Evolutionary conservation across 2,888 invertebrate genomes (phyloP).

Genomic region (Piscicola geometra): DNA sequence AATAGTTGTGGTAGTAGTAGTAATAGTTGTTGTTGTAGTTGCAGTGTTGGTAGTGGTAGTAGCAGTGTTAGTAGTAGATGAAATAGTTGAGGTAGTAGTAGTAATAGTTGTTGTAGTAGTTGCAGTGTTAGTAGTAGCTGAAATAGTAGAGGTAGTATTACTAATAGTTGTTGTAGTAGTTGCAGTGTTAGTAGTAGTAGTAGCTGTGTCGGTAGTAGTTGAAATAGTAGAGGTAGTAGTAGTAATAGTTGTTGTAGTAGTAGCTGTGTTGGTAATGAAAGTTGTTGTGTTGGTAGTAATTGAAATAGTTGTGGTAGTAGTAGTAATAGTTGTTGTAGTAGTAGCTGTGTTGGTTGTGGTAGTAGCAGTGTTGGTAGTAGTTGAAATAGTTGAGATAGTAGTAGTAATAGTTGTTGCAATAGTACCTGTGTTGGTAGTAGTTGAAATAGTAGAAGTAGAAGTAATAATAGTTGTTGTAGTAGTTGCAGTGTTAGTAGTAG

Average conservation of each 20-base stretch:
- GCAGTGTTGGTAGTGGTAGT: neutral
- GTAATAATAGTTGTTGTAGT: slow-evolving; percentile 4
- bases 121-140: neutral
- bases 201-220: neutral
- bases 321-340: neutral
- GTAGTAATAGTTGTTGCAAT: neutral
- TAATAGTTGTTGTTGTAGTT: neutral
- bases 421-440: neutral
- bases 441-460: neutral
- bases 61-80: neutral
- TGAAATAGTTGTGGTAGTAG: neutral
- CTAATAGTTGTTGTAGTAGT: neutral
- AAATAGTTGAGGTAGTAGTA: no score
- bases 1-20: neutral
- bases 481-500: neutral
- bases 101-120: neutral
- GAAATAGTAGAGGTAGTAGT: neutral
- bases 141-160: neutral
- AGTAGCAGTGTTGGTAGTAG: neutral
- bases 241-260: neutral
- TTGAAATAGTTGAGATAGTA: neutral
- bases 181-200: neutral
- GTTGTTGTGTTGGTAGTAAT: neutral
- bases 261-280: neutral
- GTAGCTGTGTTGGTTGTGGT: neutral